Conservation (phyloP, 2,888 invertebrate genomes). For the Stegana nigrithorax region DNA sequence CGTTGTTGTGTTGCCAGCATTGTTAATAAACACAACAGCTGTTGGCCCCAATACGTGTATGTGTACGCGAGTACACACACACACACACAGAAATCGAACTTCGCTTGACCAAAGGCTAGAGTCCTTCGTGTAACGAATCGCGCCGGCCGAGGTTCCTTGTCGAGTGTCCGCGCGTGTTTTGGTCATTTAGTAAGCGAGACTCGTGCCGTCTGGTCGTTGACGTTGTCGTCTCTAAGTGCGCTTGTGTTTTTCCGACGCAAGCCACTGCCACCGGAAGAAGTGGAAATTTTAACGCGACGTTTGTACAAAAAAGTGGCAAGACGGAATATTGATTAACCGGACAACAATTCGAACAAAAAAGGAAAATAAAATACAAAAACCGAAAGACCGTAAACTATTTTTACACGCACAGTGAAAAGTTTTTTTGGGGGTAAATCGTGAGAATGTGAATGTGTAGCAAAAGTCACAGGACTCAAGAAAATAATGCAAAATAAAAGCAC, state of each 20-base stretch:
- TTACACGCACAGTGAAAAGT: neutral
- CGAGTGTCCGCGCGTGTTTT: slow-evolving; percentile 41
- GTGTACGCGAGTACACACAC: too few relatives aligned
- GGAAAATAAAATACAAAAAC: too few relatives aligned
- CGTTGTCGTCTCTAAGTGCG: slow-evolving; percentile 10
- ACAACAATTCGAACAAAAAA: too few relatives aligned
- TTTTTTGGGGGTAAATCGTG: neutral
- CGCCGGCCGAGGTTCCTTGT: slow-evolving; percentile 32
- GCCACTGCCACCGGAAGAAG: slow-evolving; percentile 29
- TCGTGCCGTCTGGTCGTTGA: slow-evolving; percentile 45
- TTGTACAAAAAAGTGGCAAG: slow-evolving; percentile 23
- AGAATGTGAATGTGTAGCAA: neutral
- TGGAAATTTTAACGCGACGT: slow-evolving; percentile 22
- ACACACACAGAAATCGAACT: slow-evolving; percentile 27
- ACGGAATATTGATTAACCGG: slow-evolving; percentile 16
- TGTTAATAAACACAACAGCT: slow-evolving; percentile 26
- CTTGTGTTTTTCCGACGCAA: too few relatives aligned
- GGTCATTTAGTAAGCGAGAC: slow-evolving; percentile 64
- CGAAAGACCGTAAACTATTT: too few relatives aligned
- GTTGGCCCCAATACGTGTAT: slow-evolving; percentile 28
- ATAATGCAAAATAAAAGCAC: slow-evolving; percentile 41
- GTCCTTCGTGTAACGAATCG: too few relatives aligned
- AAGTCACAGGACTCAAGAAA: slow-evolving; percentile 25
- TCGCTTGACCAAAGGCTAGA: slow-evolving; percentile 29
- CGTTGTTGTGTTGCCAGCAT: neutral